Evolutionary conservation across 2,888 invertebrate genomes (phyloP).

Genomic region (Chesias legatella): DNA sequence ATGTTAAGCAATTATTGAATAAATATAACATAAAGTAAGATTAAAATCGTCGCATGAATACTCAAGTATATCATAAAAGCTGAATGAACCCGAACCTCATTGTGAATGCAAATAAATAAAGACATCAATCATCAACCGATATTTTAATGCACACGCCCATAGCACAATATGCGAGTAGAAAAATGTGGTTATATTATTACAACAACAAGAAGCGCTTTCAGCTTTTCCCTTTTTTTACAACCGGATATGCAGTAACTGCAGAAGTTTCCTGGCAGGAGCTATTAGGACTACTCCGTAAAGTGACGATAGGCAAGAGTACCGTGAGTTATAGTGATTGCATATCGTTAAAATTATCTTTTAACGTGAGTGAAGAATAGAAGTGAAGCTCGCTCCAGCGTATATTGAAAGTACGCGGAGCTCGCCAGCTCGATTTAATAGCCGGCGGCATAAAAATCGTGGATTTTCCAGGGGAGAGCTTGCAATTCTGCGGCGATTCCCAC

Average conservation of each 20-base stretch:
- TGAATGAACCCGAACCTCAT: constrained; percentile 36
- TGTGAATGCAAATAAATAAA: constrained; percentile 14
- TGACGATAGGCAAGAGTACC: constrained; percentile 33
- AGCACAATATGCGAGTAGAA: no score
- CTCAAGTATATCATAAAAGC: constrained; percentile 30
- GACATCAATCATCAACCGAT: constrained; percentile 19
- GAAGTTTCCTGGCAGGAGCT: constrained; percentile 37
- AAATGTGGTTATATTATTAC: no score
- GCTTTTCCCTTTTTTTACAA: constrained; percentile 48
- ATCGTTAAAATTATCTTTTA: constrained; percentile 46
- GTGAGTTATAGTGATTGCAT: constrained; percentile 35
- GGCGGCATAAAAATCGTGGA: background rate
- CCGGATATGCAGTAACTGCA: constrained; percentile 43
- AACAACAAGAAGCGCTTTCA: constrained; percentile 34
- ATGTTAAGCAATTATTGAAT: constrained; percentile 13
- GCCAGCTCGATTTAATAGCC: background rate
- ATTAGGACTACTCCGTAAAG: constrained; percentile 33
- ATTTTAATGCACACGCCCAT: constrained; percentile 14
- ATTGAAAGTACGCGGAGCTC: constrained; percentile 4
- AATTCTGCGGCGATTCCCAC: constrained; percentile 39
- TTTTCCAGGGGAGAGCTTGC: constrained; percentile 28
- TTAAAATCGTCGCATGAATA: constrained; percentile 12
- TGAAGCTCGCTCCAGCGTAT: constrained; percentile 24
- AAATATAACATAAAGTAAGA: constrained; percentile 15
- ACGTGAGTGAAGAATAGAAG: constrained; percentile 20